Base-by-base conservation (phyloP, 2,113 vertebrate genomes). In the Peucedramus taeniatus region DNA sequence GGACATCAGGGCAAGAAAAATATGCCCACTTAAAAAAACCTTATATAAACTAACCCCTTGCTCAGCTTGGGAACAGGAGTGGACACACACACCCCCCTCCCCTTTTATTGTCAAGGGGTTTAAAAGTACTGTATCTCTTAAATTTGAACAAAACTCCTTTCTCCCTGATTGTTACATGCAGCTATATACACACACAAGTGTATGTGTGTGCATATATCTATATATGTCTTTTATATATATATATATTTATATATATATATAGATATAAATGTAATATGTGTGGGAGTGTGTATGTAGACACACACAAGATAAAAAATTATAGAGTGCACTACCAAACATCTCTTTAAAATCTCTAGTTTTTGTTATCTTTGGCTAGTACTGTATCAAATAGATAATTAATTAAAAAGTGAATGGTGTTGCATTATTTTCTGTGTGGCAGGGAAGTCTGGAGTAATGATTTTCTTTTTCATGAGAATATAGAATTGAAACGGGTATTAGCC, bases 81-180 rank as follows among this genome's bases (percentile, higher is more conserved):
- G 69, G 87, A 93, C 31, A 30, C n/a, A 42, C 31, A 37, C 37
- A 9, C 47, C 74, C 93, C 60, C 65, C 59, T 45, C 91, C 84
- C 90, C 96, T 94, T 96, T 94, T 95, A 96, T 92, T 96, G 92
- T 93, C 75, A 71, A 96, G 97, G 96, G 96, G 97, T 96, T 97
- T 97, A 94, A 95, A 97, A 98, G 98, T 98, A 98, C 98, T 98
- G 98, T 98, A 97, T 96, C 91, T 94, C 95, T 97, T 96, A 97
- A 95, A 97, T 97, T 97, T 97, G 98, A 98, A 97, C 96, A 97
- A 97, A 97, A 84, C 96, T 97, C 94, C 96, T 97, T 96, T 97
- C 90, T 97, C 96, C 97, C 90, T 74, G 94, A 68, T 81, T 83
- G 86, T 96, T 92, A 90, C 80, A 61, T 82, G 82, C 63, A 95